Evolutionary conservation across 2,888 invertebrate genomes (phyloP).

Genomic region (Chrysomela aeneicollis): DNA sequence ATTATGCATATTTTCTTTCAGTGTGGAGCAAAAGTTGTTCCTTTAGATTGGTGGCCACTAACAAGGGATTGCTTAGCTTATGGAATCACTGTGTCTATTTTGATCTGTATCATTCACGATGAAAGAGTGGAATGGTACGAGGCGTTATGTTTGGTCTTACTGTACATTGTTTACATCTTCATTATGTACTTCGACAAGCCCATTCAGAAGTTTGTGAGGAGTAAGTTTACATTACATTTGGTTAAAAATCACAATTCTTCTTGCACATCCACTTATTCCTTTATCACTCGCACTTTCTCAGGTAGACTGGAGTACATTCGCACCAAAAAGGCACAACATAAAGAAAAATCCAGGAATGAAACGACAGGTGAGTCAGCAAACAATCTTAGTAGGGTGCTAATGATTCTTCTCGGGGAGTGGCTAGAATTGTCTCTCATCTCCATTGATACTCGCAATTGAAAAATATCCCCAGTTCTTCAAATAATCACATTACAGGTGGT

Average conservation of each 20-base stretch:
- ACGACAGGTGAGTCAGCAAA: conserved; percentile 14
- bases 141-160: conserved; percentile 73
- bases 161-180: conserved; percentile 77
- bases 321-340: conserved; percentile 16
- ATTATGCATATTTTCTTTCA: conserved; percentile 40
- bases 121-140: conserved; percentile 84
- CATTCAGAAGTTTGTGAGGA: conserved; percentile 82
- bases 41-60: conserved; percentile 82
- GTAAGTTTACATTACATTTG: conserved; percentile 55
- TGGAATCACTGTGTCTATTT: conserved; percentile 74
- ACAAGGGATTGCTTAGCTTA: conserved; percentile 80
- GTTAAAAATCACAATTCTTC: too few species aligned
- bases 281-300: conserved; percentile 12
- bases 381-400: too few species aligned
- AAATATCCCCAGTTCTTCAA: too few species aligned
- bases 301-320: conserved; percentile 23
- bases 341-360: conserved; percentile 13
- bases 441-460: too few species aligned
- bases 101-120: conserved; percentile 77
- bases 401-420: too few species aligned
- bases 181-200: conserved; percentile 77
- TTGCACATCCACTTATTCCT: conserved; percentile 1
- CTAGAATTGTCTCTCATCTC: too few species aligned
- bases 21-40: conserved; percentile 68
- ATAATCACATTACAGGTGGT: too few species aligned